Evolutionary conservation across 2,113 vertebrate species (phyloP).

Genomic region (Triplophysa siluroides): DNA sequence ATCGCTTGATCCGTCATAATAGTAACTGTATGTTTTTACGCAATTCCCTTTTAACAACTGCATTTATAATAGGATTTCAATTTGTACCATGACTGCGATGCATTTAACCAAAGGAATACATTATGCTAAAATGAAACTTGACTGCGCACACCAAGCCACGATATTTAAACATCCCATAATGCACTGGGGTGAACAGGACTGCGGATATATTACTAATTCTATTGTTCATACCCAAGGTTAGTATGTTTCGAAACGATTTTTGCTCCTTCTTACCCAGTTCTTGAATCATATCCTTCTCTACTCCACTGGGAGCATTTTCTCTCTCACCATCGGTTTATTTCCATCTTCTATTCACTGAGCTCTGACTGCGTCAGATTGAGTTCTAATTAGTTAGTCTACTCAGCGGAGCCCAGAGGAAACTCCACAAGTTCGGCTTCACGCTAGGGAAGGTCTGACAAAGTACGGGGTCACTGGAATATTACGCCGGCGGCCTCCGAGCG

Average conservation of each 20-base stretch:
- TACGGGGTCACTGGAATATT: constrained; percentile 7
- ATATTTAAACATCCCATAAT: background rate
- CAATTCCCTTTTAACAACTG: constrained; percentile 1
- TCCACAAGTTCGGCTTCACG: background rate
- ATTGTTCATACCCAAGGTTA: background rate
- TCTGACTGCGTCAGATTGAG: constrained; percentile 57
- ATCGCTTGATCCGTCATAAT: background rate
- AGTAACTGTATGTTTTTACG: background rate
- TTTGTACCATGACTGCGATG: background rate
- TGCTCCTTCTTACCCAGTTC: no score
- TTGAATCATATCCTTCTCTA: background rate
- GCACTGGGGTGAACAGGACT: background rate
- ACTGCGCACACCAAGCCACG: background rate
- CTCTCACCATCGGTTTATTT: background rate
- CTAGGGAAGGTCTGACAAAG: background rate
- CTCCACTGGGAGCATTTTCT: background rate
- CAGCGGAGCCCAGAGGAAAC: constrained; percentile 27
- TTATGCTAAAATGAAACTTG: background rate
- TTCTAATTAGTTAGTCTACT: constrained; percentile 46
- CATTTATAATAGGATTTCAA: constrained; percentile 15
- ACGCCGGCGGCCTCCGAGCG: background rate
- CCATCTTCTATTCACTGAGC: constrained; percentile 54
- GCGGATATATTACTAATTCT: background rate
- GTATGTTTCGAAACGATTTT: no score
- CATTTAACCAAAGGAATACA: constrained; percentile 4